phyloP scores from a whole-genome alignment of 1,140 invertebrate species.

The Apis laboriosa region DNA sequence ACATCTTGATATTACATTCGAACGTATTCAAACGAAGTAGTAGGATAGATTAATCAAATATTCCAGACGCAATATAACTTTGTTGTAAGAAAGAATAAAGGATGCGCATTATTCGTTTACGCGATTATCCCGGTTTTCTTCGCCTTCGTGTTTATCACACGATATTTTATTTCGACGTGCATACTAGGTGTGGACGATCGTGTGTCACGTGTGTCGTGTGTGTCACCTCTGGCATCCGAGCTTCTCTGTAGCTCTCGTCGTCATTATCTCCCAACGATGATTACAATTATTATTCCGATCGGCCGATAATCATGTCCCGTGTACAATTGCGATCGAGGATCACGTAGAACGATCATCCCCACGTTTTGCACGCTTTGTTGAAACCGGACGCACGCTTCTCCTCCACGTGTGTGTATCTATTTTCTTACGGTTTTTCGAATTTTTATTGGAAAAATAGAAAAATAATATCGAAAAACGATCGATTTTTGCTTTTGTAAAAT shows the following conservation, averaged over 20 bases:
- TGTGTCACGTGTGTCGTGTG: conserved; percentile 45
- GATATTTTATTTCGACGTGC: conserved; percentile 23
- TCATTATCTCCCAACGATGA: conserved; percentile 68
- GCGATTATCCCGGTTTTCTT: conserved; percentile 51
- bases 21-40: neutral
- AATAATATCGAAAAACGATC: no score
- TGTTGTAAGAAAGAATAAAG: neutral
- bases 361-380: conserved; percentile 43
- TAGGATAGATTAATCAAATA: neutral
- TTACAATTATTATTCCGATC: conserved; percentile 77
- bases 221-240: conserved; percentile 55
- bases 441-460: neutral
- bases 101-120: neutral
- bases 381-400: neutral
- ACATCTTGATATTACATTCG: neutral
- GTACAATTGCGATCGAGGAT: conserved; percentile 68
- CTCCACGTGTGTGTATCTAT: neutral
- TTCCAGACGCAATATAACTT: neutral
- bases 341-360: conserved; percentile 64
- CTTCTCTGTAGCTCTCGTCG: conserved; percentile 34
- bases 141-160: conserved; percentile 23
- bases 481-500: no score
- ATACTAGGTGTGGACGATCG: conserved; percentile 48
- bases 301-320: conserved; percentile 75
- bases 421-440: neutral